A percentile compares a stretch with the other conserved stretches of the same genome.
phyloP scores from a whole-genome alignment of 2,113 vertebrate species.

The Oenanthe melanoleuca region DNA sequence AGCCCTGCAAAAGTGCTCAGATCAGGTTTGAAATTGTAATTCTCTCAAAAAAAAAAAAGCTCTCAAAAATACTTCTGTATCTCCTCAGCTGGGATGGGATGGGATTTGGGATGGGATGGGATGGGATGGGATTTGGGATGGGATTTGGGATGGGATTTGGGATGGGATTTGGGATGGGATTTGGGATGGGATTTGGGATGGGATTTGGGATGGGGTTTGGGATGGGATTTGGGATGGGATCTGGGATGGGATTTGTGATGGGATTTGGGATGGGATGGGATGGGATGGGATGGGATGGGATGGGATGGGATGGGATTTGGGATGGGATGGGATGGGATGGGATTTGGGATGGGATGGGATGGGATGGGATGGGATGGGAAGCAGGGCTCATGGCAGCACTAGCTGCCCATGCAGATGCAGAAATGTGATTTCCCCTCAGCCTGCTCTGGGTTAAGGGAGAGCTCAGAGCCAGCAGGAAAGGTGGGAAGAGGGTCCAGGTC shows the following conservation, averaged over 20 bases:
- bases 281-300: neutral
- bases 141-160: neutral
- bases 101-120: neutral
- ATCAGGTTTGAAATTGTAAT: neutral
- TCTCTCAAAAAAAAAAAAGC: neutral
- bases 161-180: neutral
- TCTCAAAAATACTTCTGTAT: accelerated
- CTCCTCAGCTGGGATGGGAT: neutral
- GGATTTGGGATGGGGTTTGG: neutral
- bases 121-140: too few species aligned
- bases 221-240: neutral
- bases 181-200: too few species aligned
- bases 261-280: neutral
- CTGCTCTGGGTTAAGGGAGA: neutral
- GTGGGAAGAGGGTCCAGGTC: neutral
- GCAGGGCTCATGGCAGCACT: neutral
- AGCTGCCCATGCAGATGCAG: neutral
- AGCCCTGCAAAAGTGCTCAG: neutral
- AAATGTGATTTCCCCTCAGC: neutral
- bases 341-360: neutral
- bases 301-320: neutral
- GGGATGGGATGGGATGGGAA: neutral
- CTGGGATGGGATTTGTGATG: too few species aligned
- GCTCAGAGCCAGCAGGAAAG: neutral
- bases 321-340: neutral